Base-by-base conservation (phyloP, 2,888 invertebrate genomes). In the Reticulitermes lucifugus region DNA sequence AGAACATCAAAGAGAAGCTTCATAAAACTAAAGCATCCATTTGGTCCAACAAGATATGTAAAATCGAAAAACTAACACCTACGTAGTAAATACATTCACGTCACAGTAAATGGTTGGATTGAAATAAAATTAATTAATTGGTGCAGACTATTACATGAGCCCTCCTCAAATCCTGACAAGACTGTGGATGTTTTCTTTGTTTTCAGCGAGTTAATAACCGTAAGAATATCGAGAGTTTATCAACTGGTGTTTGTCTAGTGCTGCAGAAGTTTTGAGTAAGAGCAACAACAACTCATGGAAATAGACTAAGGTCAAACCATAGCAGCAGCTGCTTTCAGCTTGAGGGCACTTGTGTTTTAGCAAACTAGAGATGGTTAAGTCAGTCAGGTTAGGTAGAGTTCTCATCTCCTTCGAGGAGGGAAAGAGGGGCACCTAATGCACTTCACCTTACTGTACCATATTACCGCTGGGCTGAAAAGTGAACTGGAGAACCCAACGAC, bases 381-480 rank as follows among this genome's bases (percentile, higher is more conserved):
- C 25, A 71, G 71, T 12, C n/a, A 29, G 29, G n/a, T 70, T 70
- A 73, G 73, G 18, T 14, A 73, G 73, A 73, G 73, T 41, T 73
- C 73, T 73, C 73, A 73, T 73, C 73, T 73, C 41, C 41, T 73
- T 41, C 29, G 73, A 73, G 73, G 21, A 29, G n/a, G 73, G 41
- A 4, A 35, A 6, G 71, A 29, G 35, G 25, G 29, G 29, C 18
- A 35, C 41, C 73, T 73, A 73, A 73, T 73, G 73, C 41, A 73
- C 73, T 73, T 35, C 18, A 73, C 41, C 73, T 41, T 73, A 29
- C 73, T 41, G 35, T 18, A 18, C 73, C 73, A 55, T 55, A 55
- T 18, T 18, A 65, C 77, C 41, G 21, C 46, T 77, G 77, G 77
- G 46, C 77, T 77, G 51, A 77, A 77, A 46, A 77, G 77, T 77